Percentiles rank a stretch among this genome's conserved stretches.
phyloP scores from a whole-genome alignment of 2,797 vertebrate genomes.

The Myiotriccus ornatus region DNA sequence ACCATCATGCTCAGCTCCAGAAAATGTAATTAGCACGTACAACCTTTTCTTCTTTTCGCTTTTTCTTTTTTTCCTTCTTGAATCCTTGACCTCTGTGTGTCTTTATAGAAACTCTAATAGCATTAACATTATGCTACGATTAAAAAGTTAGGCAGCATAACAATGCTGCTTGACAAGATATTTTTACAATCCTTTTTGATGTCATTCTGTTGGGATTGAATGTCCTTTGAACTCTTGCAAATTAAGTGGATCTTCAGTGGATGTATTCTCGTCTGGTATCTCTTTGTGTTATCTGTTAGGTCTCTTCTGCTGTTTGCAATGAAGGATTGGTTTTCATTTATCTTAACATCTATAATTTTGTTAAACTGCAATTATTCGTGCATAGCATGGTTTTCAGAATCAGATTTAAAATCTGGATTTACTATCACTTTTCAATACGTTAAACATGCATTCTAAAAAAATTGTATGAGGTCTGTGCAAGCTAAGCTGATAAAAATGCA shows the following conservation, averaged over 20 bases:
- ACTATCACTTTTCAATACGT: not conserved
- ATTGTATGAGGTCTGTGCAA: not conserved
- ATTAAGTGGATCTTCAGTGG: conserved; percentile 59
- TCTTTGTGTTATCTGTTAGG: conserved; percentile 41
- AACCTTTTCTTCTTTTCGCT: conserved; percentile 43
- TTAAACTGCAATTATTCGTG: conserved; percentile 53
- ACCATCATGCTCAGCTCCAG: conserved; percentile 49
- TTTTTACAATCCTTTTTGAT: conserved; percentile 74
- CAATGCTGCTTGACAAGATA: conserved; percentile 71
- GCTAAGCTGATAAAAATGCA: conserved; percentile 39
- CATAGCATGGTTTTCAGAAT: conserved; percentile 32
- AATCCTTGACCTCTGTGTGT: conserved; percentile 70
- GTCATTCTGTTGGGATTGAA: conserved; percentile 68
- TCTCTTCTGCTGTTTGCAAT: conserved; percentile 47
- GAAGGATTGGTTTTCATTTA: conserved; percentile 55
- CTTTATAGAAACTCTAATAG: conserved; percentile 72
- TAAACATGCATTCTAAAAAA: conserved; percentile 19
- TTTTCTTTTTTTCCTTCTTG: not conserved
- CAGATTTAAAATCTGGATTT: conserved; percentile 32
- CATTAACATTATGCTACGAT: conserved; percentile 67
- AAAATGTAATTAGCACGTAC: conserved; percentile 68
- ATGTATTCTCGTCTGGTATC: conserved; percentile 16
- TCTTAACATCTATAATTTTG: conserved; percentile 43
- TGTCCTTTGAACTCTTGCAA: conserved; percentile 73
- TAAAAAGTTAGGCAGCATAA: conserved; percentile 74